Conservation (phyloP, 2,888 invertebrate genomes). For the Stenolophus ochropezus region DNA sequence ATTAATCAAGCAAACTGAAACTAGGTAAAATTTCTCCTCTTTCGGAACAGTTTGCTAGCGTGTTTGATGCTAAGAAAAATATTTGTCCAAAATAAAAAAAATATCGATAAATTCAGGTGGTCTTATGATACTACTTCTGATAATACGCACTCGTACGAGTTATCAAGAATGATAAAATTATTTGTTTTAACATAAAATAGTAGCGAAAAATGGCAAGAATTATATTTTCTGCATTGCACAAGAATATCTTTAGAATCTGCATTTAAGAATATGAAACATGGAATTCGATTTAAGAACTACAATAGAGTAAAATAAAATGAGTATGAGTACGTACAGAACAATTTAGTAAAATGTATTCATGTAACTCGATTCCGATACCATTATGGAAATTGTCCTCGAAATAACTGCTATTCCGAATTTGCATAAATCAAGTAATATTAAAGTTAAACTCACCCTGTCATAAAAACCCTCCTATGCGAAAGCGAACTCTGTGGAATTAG, state of each 20-base stretch:
- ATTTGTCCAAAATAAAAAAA: too few species aligned
- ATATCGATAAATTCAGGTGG: too few species aligned
- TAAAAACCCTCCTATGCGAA: not conserved
- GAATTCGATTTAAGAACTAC: not conserved
- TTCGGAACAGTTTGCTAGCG: too few species aligned
- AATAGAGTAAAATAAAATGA: not conserved
- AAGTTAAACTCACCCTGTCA: not conserved
- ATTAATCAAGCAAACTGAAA: too few species aligned
- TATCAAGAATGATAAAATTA: too few species aligned
- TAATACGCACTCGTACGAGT: too few species aligned
- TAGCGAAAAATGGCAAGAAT: too few species aligned
- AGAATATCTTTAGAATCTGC: not conserved
- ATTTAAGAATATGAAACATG: not conserved
- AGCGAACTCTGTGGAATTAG: not conserved
- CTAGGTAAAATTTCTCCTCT: too few species aligned
- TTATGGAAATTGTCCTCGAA: not conserved
- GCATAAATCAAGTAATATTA: constrained; percentile 5
- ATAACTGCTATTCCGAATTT: not conserved
- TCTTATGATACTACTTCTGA: too few species aligned
- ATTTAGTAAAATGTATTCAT: constrained; percentile 3
- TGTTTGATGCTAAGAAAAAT: too few species aligned
- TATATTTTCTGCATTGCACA: too few species aligned
- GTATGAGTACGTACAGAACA: not conserved
- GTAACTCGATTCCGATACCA: not conserved
- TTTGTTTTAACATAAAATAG: too few species aligned